phyloP scores from a whole-genome alignment of 53 echinoderm and acorn worm species.

The Antedon mediterranea region DNA sequence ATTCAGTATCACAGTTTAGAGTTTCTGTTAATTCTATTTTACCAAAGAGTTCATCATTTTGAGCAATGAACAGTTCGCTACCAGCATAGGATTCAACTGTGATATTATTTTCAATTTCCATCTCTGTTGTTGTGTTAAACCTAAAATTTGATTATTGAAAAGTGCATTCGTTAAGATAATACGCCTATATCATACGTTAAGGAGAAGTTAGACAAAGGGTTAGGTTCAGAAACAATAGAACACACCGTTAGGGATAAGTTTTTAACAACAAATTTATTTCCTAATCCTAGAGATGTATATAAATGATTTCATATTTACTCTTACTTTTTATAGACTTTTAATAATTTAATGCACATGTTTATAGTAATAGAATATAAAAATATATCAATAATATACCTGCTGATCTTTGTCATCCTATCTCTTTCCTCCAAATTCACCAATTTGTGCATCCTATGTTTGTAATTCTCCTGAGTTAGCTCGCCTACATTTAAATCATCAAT shows the following conservation, averaged over 20 bases:
- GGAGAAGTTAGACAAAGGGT: no score
- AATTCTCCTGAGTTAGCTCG: conserved; percentile 35
- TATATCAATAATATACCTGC: conserved; percentile 34
- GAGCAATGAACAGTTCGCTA: background rate
- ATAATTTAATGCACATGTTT: no score
- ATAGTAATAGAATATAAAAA: no score
- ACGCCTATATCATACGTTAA: no score
- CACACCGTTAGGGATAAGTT: no score
- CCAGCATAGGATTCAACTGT: conserved; percentile 1
- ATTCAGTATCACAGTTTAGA: conserved; percentile 62
- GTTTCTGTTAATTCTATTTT: conserved; percentile 45
- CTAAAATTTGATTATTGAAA: conserved; percentile 8
- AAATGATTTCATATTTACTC: no score
- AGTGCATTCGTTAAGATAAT: no score
- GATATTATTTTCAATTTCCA: conserved; percentile 14
- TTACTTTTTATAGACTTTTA: no score
- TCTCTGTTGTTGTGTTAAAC: conserved; percentile 28
- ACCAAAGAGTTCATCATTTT: conserved; percentile 42
- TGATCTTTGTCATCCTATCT: conserved; percentile 43
- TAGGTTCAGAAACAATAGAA: no score
- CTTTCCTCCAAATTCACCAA: conserved; percentile 75
- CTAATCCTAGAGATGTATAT: no score
- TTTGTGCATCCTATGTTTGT: conserved; percentile 67
- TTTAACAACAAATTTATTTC: no score
- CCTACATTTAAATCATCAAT: conserved; percentile 36